Evolutionary conservation across 2,888 invertebrate genomes (phyloP).

Genomic region (Torymus texanus): DNA sequence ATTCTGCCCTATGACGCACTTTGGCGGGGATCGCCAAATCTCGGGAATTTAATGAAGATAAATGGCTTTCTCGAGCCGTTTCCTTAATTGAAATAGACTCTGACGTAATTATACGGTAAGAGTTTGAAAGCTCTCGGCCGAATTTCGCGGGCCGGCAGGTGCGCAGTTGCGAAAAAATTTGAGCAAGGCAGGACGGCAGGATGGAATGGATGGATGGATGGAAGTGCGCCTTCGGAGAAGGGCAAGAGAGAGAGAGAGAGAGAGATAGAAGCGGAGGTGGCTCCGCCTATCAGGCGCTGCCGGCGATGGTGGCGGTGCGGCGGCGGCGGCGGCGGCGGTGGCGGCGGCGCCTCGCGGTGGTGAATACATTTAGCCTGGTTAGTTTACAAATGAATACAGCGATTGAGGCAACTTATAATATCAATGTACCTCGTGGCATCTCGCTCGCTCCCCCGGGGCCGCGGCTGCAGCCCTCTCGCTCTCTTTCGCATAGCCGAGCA

Average conservation of each 20-base stretch:
- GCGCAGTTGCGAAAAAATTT: no score
- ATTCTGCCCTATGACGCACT: no score
- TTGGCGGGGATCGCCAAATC: no score
- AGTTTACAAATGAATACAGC: slow-evolving; percentile 84
- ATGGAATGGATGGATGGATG: slow-evolving; percentile 61
- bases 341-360: slow-evolving; percentile 73
- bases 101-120: no score
- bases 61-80: no score
- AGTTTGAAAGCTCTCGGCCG: no score
- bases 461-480: slow-evolving; percentile 63
- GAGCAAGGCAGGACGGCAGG: slow-evolving; percentile 52
- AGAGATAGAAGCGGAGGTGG: slow-evolving; percentile 59
- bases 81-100: no score
- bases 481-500: slow-evolving; percentile 52
- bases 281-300: slow-evolving; percentile 72
- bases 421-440: slow-evolving; percentile 78
- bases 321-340: slow-evolving; percentile 68
- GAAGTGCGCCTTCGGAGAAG: slow-evolving; percentile 64
- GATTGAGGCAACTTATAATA: slow-evolving; percentile 84
- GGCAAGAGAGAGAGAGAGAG: slow-evolving; percentile 60
- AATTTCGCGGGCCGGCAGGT: no score
- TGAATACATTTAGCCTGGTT: slow-evolving; percentile 76
- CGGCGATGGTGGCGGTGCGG: no score
- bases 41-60: no score
- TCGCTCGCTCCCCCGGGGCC: slow-evolving; percentile 59